Percentiles rank a stretch among this genome's conserved stretches.
Evolutionary conservation across 2,113 vertebrate species (phyloP).

Genomic region (Notarius lentiginosus): DNA sequence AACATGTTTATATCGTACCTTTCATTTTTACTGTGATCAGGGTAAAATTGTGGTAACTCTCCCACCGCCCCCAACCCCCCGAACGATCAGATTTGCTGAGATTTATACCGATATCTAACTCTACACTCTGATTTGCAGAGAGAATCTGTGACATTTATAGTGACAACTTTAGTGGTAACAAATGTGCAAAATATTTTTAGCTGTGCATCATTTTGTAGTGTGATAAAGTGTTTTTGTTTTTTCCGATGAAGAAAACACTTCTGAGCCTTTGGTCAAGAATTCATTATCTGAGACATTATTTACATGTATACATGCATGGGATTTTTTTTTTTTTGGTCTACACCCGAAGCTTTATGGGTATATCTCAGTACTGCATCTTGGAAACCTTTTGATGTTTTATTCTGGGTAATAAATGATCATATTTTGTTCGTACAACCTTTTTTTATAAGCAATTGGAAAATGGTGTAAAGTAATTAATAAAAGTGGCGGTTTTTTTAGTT

Average conservation of each 20-base stretch:
- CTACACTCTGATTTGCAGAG: not conserved
- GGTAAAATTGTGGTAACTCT: not conserved
- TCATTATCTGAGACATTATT: not conserved
- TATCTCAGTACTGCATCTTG: not conserved
- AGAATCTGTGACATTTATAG: too few species aligned
- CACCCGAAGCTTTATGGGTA: not conserved
- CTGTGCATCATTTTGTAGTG: not conserved
- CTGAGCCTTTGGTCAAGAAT: not conserved
- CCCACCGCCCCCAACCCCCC: not conserved
- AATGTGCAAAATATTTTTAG: not conserved
- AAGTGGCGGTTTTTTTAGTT: not conserved
- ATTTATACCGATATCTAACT: not conserved
- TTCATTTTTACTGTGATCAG: not conserved
- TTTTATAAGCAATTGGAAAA: not conserved
- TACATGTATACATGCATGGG: not conserved
- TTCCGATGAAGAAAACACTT: not conserved
- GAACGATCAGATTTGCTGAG: not conserved
- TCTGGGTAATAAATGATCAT: not conserved
- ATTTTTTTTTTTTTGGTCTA: not conserved
- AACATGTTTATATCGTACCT: not conserved
- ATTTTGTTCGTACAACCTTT: not conserved
- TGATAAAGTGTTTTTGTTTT: not conserved
- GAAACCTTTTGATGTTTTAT: not conserved
- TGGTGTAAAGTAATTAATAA: not conserved
- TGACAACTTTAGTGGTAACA: not conserved